phyloP scores from a whole-genome alignment of 2,113 vertebrate species.

The Corythornis vintsioides region DNA sequence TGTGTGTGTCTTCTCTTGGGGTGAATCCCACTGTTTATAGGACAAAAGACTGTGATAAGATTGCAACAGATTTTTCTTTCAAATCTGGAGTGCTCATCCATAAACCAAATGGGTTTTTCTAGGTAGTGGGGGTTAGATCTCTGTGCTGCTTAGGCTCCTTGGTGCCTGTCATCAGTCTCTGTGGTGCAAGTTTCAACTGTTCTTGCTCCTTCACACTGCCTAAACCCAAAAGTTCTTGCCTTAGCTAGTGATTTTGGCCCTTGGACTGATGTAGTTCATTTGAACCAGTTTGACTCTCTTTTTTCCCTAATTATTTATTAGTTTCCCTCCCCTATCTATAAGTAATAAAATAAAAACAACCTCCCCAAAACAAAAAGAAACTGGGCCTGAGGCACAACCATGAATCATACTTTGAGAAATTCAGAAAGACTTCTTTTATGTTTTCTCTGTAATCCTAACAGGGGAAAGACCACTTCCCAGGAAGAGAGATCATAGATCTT shows the following conservation, averaged over 20 bases:
- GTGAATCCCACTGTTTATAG: neutral
- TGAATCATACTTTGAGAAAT: neutral
- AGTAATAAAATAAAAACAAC: neutral
- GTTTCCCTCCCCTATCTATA: neutral
- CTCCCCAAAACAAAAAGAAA: neutral
- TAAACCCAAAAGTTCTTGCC: neutral
- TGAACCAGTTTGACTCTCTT: neutral
- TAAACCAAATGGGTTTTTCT: neutral
- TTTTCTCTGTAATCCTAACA: neutral
- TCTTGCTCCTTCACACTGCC: neutral
- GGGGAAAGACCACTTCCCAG: neutral
- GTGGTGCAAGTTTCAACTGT: neutral
- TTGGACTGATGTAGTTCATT: neutral
- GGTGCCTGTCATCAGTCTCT: neutral
- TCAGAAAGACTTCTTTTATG: neutral
- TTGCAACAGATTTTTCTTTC: neutral
- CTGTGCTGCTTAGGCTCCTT: neutral
- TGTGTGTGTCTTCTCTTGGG: rapidly evolving
- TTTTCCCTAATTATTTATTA: neutral
- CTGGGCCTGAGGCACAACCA: neutral
- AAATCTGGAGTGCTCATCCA: neutral
- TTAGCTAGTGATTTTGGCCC: neutral
- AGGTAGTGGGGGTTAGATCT: neutral
- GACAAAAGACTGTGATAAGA: neutral
- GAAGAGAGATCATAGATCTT: neutral